Base-by-base conservation (phyloP, 2,888 invertebrate species). In the Oligia fasciuncula region DNA sequence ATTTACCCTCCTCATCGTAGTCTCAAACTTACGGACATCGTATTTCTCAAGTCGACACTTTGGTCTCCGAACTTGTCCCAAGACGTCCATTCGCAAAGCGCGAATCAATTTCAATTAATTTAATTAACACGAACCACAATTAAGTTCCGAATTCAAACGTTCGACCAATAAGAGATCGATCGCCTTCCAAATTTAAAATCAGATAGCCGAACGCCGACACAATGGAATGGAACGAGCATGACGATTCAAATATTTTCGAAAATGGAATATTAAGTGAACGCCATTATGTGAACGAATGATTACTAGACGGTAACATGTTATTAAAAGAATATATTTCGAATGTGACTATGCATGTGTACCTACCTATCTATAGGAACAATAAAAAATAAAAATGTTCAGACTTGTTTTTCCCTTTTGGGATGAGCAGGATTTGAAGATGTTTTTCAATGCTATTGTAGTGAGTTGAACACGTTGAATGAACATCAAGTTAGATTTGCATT, bases 221-320 rank as follows among this genome's bases (percentile, higher is more conserved):
- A 95, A 96, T 95, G 94, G 95, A 95, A 95, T 95, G 94, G 95
- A 95, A 94, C 93, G 94, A 95, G 95, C 96, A 96, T 97, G 96
- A 96, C 96, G 95, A 92, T 95, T 95, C 96, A 95, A 96, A 96
- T 96, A 96, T 96, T 96, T 96, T 96, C 92, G 93, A 96, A 96
- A 96, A 96, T 96, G 96, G 95, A 96, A 96, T 96, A 96, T 96
- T 96, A 96, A 96, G 95, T 96, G 95, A 95, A 94, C 88, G 94
- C 95, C 94, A 96, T 96, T 96, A 96, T 95, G 94, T 93, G 95
- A 94, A 93, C 94, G 94, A 94, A 92, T 94, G 94, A 95, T 95
- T 94, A 94, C 94, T 94, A 92, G 93, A 85, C 91, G 89, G 92
- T 92, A 93, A 94, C 93, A 93, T 94, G 93, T 95, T 95, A 95